Conservation (phyloP, 2,888 invertebrate genomes). For the Venusia cambrica region DNA sequence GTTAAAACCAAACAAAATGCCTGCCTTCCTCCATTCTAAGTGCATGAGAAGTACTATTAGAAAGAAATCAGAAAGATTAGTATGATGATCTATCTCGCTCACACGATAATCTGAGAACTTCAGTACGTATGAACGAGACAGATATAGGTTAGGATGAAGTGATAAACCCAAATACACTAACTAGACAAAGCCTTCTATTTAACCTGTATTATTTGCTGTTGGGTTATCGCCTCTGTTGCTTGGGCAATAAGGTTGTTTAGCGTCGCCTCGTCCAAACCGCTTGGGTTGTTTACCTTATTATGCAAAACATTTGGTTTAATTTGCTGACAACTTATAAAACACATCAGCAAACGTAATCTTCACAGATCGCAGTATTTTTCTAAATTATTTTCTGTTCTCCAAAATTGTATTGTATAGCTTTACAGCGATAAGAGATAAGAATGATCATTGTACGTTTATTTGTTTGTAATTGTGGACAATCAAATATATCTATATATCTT, state of each 20-base stretch:
- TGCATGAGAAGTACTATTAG: constrained; percentile 1
- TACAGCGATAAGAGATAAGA: too few species aligned
- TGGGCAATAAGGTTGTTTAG: constrained; percentile 76
- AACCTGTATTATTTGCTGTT: constrained; percentile 80
- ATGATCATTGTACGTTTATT: too few species aligned
- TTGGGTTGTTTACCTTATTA: constrained; percentile 76
- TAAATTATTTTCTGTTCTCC: too few species aligned
- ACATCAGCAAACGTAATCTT: too few species aligned
- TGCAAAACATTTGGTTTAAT: constrained; percentile 25
- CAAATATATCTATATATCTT: too few species aligned
- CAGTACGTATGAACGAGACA: constrained; percentile 9
- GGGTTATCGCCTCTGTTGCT: constrained; percentile 78
- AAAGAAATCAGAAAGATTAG: constrained; percentile 6
- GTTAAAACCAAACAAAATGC: constrained; percentile 4
- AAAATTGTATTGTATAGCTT: too few species aligned
- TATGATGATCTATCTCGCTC: constrained; percentile 13
- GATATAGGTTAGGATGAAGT: constrained; percentile 18
- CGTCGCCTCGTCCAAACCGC: constrained; percentile 75
- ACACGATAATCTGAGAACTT: background rate
- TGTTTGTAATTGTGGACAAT: too few species aligned
- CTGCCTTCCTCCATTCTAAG: constrained; percentile 3
- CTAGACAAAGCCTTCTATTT: constrained; percentile 24
- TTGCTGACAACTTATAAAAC: background rate
- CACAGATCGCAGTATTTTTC: too few species aligned
- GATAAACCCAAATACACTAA: constrained; percentile 15